Conservation (phyloP, 2,113 vertebrate genomes). For the Lamprotornis superbus region DNA sequence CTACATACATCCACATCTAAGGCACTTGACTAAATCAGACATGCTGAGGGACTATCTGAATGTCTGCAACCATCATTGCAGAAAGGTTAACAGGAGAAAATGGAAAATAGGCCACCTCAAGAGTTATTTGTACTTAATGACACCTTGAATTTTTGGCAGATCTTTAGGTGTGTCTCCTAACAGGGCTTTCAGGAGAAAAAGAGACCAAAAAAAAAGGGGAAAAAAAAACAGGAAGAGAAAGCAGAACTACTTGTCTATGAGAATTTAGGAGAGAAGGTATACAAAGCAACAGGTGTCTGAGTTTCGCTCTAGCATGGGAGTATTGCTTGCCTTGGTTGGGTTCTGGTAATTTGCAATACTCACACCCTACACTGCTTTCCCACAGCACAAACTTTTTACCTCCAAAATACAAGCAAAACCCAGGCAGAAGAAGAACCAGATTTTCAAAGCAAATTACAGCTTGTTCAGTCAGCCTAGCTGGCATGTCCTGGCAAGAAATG, state of each 20-base stretch:
- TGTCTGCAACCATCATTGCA: not conserved
- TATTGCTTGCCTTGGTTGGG: not conserved
- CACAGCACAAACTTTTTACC: not conserved
- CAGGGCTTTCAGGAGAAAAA: not conserved
- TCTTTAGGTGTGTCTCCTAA: not conserved
- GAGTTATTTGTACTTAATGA: not conserved
- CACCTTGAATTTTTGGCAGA: not conserved
- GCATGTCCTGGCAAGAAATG: not conserved
- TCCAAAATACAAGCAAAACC: not conserved
- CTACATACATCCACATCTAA: not conserved
- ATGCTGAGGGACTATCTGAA: not conserved
- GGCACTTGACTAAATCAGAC: not conserved
- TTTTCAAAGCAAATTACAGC: not conserved
- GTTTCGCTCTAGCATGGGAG: too few relatives aligned
- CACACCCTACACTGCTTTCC: not conserved
- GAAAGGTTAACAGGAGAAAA: not conserved
- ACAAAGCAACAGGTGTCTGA: not conserved
- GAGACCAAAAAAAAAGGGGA: accelerated
- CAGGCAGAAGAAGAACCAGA: not conserved
- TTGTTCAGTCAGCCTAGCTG: not conserved
- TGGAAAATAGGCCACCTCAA: not conserved
- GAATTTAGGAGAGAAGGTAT: not conserved
- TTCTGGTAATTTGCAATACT: not conserved
- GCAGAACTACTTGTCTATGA: not conserved
- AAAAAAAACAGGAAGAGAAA: not conserved